Percentiles rank a stretch among this genome's conserved stretches.
These are phyloP conservation scores for Salticus scenicus DNA, from an alignment of 2,888 invertebrate species.

Conservation along the genomic window DNA sequence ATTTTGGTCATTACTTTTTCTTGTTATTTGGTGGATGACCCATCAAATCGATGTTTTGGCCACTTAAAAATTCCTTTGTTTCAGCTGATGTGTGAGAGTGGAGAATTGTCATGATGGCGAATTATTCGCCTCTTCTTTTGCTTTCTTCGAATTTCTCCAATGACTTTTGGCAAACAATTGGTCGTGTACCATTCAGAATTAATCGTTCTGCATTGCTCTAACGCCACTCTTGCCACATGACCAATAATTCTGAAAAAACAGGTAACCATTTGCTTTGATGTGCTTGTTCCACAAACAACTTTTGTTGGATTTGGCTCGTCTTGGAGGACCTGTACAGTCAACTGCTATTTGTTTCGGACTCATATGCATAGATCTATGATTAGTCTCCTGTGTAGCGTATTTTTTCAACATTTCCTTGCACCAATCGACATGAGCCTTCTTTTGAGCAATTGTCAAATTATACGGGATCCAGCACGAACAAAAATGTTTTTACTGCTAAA, in stretches of 20 bases:
- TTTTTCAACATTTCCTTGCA: background rate
- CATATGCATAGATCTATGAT: slow-evolving; percentile 22
- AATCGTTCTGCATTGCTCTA: slow-evolving; percentile 9
- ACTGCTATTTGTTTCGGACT: slow-evolving; percentile 5
- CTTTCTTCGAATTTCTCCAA: slow-evolving; percentile 8
- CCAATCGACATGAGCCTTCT: background rate
- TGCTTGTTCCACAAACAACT: slow-evolving; percentile 19
- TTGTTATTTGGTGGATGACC: background rate
- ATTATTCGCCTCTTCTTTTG: background rate
- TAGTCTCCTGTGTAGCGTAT: background rate
- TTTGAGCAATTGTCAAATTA: slow-evolving; percentile 1
- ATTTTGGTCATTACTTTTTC: no score
- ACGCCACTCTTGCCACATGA: background rate
- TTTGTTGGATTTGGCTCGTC: slow-evolving; percentile 10
- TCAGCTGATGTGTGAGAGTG: background rate
- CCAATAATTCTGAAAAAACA: background rate
- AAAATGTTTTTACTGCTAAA: background rate
- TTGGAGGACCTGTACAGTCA: background rate
- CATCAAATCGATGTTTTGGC: slow-evolving; percentile 12
- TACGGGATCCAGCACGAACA: background rate
- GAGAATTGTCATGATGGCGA: slow-evolving; percentile 10
- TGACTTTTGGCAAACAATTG: slow-evolving; percentile 6
- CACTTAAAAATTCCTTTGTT: background rate
- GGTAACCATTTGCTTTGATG: slow-evolving; percentile 16
- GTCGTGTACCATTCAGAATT: slow-evolving; percentile 13